Percentiles rank a stretch among this genome's conserved stretches.
These are phyloP conservation scores for Heliconius ismenius DNA, from an alignment of 2,888 invertebrate species.

Conservation along the genomic window DNA sequence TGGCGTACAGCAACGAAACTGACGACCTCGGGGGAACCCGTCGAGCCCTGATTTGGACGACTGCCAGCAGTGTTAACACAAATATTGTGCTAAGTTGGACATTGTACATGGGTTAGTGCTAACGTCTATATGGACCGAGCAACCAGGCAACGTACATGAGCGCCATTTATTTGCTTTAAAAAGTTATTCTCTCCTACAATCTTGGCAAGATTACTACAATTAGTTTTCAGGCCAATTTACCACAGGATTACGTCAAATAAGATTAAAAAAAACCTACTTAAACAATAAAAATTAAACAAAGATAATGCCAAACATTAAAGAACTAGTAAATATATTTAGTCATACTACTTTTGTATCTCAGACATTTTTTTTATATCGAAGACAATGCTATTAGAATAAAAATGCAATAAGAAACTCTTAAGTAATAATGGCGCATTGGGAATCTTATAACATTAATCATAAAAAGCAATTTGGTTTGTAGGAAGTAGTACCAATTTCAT, in stretches of 20 bases:
- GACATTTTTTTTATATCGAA: background rate
- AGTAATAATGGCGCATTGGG: conserved; percentile 14
- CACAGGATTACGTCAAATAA: background rate
- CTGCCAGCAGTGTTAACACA: conserved; percentile 69
- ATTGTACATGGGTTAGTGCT: conserved; percentile 35
- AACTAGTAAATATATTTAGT: background rate
- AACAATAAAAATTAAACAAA: background rate
- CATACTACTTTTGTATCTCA: background rate
- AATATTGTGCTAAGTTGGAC: conserved; percentile 51
- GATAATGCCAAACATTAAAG: background rate
- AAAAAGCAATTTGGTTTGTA: conserved; percentile 26
- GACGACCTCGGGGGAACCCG: conserved; percentile 55
- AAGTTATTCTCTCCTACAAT: background rate
- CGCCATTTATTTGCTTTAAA: conserved; percentile 15
- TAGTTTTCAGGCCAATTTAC: conserved; percentile 1
- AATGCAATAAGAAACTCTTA: conserved; percentile 14
- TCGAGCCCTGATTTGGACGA: conserved; percentile 57
- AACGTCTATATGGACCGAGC: conserved; percentile 22
- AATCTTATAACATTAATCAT: conserved; percentile 30
- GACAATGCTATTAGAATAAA: background rate
- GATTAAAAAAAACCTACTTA: background rate
- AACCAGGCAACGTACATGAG: conserved; percentile 20
- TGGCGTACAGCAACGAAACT: conserved; percentile 55
- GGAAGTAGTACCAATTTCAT: conserved; percentile 34
- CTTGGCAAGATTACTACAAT: conserved; percentile 15